A percentile compares a stretch with the other conserved stretches of the same genome.
These are phyloP conservation scores for Steatocranus sp. DNA, from an alignment of 2,797 vertebrate genomes.

Conservation along the genomic window DNA sequence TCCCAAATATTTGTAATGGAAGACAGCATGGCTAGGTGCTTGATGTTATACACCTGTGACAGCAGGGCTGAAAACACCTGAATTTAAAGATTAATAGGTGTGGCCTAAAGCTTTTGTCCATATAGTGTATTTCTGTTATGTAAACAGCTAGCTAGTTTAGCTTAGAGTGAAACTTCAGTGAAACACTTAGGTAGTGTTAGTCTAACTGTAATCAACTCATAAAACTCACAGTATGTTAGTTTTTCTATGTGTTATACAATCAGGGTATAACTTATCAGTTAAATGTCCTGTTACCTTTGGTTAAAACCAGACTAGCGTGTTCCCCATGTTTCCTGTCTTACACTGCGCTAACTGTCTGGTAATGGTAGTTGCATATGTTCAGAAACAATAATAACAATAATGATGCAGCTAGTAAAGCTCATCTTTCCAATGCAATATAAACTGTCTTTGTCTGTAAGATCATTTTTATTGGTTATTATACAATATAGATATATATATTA, in stretches of 20 bases:
- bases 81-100: neutral
- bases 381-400: neutral
- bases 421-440: neutral
- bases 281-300: neutral
- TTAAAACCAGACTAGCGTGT: neutral
- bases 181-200: neutral
- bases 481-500: neutral
- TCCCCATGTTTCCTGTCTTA: neutral
- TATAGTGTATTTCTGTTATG: neutral
- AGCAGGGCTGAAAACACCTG: neutral
- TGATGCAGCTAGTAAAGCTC: neutral
- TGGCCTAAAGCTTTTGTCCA: neutral
- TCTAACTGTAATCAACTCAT: neutral
- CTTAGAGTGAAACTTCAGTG: neutral
- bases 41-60: neutral
- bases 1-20: neutral
- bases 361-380: neutral
- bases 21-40: neutral
- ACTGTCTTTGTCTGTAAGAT: neutral
- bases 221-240: neutral
- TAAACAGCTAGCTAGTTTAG: neutral
- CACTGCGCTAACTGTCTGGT: neutral
- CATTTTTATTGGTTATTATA: neutral
- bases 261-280: neutral
- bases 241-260: neutral